phyloP scores from a whole-genome alignment of 2,888 invertebrate genomes.

The Cephus pulcher region DNA sequence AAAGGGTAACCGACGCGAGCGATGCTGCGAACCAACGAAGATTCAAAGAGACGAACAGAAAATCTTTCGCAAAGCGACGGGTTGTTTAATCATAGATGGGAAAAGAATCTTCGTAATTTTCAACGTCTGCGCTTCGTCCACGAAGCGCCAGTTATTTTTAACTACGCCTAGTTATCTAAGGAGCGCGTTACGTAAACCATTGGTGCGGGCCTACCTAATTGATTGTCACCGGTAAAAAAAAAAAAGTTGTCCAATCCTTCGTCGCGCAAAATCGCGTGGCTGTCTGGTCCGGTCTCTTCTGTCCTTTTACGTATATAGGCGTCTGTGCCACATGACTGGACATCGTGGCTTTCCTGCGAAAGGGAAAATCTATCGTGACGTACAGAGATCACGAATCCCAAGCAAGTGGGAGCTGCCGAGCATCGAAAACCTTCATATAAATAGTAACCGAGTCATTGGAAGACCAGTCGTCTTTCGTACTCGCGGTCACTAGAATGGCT shows the following conservation, averaged over 20 bases:
- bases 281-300: slow-evolving; percentile 3
- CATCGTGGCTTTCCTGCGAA: slow-evolving; percentile 17
- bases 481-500: slow-evolving; percentile 16
- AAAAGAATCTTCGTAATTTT: background rate
- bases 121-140: background rate
- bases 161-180: background rate
- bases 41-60: no score
- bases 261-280: background rate
- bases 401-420: slow-evolving; percentile 11
- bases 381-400: slow-evolving; percentile 1
- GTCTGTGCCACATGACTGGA: slow-evolving; percentile 22
- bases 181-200: background rate
- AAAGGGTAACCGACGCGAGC: background rate
- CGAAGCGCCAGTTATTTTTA: background rate
- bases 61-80: no score
- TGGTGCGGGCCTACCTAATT: background rate
- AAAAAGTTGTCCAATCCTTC: background rate
- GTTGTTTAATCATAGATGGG: no score
- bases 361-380: slow-evolving; percentile 13
- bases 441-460: slow-evolving; percentile 15
- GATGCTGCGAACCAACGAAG: no score
- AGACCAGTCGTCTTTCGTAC: slow-evolving; percentile 21
- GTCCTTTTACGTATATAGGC: background rate
- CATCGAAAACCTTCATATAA: slow-evolving; percentile 19
- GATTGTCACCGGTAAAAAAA: background rate